Evolutionary conservation across 2,888 invertebrate species (phyloP).

Genomic region (Diogma glabrata): DNA sequence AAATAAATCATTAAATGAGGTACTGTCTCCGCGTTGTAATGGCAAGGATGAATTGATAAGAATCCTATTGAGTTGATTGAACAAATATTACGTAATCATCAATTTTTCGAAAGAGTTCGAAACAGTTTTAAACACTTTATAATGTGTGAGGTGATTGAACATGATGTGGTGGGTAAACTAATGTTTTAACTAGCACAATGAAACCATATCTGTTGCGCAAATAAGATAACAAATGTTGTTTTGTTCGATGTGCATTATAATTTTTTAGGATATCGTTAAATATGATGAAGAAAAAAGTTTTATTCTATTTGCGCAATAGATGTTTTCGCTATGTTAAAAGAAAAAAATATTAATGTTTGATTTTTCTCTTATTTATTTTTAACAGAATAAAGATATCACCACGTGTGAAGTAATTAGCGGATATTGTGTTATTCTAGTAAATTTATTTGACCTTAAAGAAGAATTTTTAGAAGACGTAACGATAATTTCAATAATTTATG

Average conservation of each 20-base stretch:
- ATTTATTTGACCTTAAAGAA: constrained; percentile 14
- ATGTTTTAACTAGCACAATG: too few relatives aligned
- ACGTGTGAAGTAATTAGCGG: constrained; percentile 16
- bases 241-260: too few relatives aligned
- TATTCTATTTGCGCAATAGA: too few relatives aligned
- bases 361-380: too few relatives aligned
- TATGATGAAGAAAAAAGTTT: too few relatives aligned
- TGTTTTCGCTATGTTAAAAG: too few relatives aligned
- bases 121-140: constrained; percentile 16
- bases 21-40: constrained; percentile 15
- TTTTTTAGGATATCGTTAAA: too few relatives aligned
- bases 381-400: neutral
- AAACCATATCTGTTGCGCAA: too few relatives aligned
- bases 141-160: constrained; percentile 10
- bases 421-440: constrained; percentile 17
- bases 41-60: constrained; percentile 6
- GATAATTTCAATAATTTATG: neutral
- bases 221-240: too few relatives aligned
- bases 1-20: neutral
- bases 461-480: neutral
- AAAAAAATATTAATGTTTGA: too few relatives aligned
- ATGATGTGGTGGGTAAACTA: too few relatives aligned
- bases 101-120: constrained; percentile 13
- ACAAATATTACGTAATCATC: constrained; percentile 15
- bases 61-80: constrained; percentile 14